A percentile compares a stretch with the other conserved stretches of the same genome.
phyloP scores from a whole-genome alignment of 2,113 vertebrate genomes.

The sheep (Ovis aries) region DNA sequence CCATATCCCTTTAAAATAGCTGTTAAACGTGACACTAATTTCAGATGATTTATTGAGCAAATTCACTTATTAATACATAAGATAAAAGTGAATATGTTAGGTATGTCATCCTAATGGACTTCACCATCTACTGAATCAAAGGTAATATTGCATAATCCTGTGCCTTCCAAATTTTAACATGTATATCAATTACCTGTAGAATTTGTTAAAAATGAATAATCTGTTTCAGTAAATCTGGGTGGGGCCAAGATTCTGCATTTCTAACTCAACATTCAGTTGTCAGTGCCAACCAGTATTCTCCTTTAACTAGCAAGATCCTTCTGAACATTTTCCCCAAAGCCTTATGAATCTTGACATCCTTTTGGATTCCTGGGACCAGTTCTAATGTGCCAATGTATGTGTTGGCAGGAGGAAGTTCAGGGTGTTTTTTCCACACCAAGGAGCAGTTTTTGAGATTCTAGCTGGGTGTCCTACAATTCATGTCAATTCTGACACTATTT shows the following conservation, averaged over 20 bases:
- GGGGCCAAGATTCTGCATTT: background rate
- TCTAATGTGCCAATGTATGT: background rate
- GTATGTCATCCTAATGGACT: background rate
- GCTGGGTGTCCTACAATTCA: background rate
- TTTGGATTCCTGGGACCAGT: background rate
- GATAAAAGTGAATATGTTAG: background rate
- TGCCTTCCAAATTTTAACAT: background rate
- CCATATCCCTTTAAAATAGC: background rate
- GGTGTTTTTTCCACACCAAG: background rate
- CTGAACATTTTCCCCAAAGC: background rate
- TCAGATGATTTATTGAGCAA: background rate
- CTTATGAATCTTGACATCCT: background rate
- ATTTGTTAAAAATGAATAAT: background rate
- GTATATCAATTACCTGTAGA: background rate
- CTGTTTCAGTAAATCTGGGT: background rate
- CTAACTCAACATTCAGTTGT: background rate
- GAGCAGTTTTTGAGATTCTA: background rate
- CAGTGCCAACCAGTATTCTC: background rate
- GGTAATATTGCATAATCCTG: background rate
- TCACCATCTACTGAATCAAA: background rate
- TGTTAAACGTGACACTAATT: background rate
- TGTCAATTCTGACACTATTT: background rate
- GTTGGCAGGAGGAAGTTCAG: background rate
- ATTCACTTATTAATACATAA: background rate
- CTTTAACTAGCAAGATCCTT: background rate